Percentiles rank a stretch among this genome's conserved stretches.
Conservation (phyloP, 2,888 invertebrate genomes). For the Hydraecia micacea region DNA sequence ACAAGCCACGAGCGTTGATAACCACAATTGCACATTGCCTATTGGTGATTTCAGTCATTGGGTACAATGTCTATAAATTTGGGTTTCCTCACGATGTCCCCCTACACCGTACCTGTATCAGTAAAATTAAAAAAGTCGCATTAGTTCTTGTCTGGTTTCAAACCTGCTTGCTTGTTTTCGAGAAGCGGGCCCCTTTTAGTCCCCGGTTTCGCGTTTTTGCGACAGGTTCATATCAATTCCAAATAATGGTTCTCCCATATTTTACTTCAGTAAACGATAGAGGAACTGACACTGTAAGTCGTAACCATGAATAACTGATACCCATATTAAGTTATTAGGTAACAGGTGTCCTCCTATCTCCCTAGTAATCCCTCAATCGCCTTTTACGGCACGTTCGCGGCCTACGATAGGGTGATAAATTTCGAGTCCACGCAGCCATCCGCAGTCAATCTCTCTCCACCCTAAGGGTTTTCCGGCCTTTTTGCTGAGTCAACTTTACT, state of each 20-base stretch:
- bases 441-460: conserved; percentile 25
- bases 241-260: conserved; percentile 2
- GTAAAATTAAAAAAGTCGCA: not conserved
- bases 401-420: conserved; percentile 48
- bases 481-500: conserved; percentile 41
- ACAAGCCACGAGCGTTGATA: not conserved
- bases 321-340: conserved; percentile 39
- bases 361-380: conserved; percentile 38
- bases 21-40: not conserved
- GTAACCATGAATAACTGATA: conserved; percentile 35
- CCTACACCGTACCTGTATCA: not conserved
- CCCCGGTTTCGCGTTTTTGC: not conserved
- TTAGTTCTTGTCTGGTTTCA: not conserved
- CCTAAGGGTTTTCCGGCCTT: conserved; percentile 13
- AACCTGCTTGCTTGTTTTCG: not conserved
- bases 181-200: not conserved
- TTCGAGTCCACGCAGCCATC: conserved; percentile 14
- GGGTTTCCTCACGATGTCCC: not conserved
- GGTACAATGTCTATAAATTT: not conserved
- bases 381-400: conserved; percentile 38
- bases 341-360: conserved; percentile 47
- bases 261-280: not conserved
- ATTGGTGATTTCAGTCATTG: not conserved
- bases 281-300: not conserved
- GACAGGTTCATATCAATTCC: conserved; percentile 15